Evolutionary conservation across 1,140 invertebrate genomes (phyloP), one percentile per base, ranked within the genome.

Genomic region (Ericerus pela): DNA sequence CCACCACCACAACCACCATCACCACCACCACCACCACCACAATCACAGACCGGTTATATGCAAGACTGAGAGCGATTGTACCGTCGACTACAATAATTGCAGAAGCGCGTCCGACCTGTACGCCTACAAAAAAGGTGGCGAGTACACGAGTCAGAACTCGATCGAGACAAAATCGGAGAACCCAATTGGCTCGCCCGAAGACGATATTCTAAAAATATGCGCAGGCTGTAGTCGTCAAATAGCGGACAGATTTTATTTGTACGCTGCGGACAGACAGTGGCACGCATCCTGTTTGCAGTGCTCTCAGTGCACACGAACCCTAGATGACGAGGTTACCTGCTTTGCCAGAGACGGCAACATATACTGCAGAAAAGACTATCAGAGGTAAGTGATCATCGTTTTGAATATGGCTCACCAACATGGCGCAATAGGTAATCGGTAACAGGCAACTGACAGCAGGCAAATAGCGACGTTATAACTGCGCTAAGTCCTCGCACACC

Each of bases 281-380:
- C 92, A 96, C 67, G 82, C 82, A 26, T 79, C 84, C 43, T 96
- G 93, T 69, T 74, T 95, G 22, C 82, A 89, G 67, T 97, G 93
- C 70, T 86, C 80, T 65, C 85, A 91, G 66, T 97, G 93, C 72
- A 80, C 86, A 63, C 79, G 88, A 66, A 80, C 84, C 10, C 78
- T 96, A 51, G 90, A 94, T 69, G 81, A 85, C 4, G 88, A 96
- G 70, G 79, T 88, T 63, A 89, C 90, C 53, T 96, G 93, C 72
- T 97, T 93, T 70, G 84, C 88, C 51, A 76, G 88, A 59, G 89
- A 95, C 68, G 91, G 90, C 59, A 87, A 87, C 67, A 96, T 96
- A 63, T 96, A 91, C 72, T 96, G 93, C 78, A 94, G 94, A 72
- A 90, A 92, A 66, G 93, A 97, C 70, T 96, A 96, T 72, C 90